Evolutionary conservation across 2,888 invertebrate genomes (phyloP).

Genomic region (Oscheius sp.): DNA sequence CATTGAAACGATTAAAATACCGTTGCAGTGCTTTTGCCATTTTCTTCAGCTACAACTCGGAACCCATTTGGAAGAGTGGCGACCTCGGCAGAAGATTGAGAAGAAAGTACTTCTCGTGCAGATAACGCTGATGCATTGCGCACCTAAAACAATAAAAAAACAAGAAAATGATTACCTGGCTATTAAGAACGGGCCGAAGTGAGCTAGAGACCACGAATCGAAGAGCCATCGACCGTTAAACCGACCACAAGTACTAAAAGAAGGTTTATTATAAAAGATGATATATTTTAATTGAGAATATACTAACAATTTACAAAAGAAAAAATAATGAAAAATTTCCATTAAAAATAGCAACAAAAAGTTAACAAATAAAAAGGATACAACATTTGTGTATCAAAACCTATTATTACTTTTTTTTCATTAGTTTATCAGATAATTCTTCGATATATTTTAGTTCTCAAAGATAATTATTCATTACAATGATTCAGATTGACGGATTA

Average conservation of each 20-base stretch:
- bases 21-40: conserved; percentile 93
- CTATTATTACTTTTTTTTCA: no score
- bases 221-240: conserved; percentile 45
- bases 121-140: conserved; percentile 53
- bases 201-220: conserved; percentile 44
- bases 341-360: no score
- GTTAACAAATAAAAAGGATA: no score
- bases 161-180: conserved; percentile 33
- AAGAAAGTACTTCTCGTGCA: conserved; percentile 51
- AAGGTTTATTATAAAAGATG: no score
- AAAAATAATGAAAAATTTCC: no score
- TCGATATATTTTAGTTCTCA: no score
- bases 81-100: conserved; percentile 52
- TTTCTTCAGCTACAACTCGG: conserved; percentile 93
- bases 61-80: conserved; percentile 81
- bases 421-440: no score
- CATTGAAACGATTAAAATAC: conserved; percentile 73
- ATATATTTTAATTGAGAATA: no score
- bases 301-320: no score
- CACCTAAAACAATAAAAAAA: conserved; percentile 30
- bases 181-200: conserved; percentile 44
- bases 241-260: conserved; percentile 38
- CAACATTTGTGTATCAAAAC: no score
- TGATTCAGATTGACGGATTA: no score
- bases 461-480: no score